A percentile compares a stretch with the other conserved stretches of the same genome.
Conservation (phyloP, 2,797 vertebrate genomes). For the Sebastes trivittatus region DNA sequence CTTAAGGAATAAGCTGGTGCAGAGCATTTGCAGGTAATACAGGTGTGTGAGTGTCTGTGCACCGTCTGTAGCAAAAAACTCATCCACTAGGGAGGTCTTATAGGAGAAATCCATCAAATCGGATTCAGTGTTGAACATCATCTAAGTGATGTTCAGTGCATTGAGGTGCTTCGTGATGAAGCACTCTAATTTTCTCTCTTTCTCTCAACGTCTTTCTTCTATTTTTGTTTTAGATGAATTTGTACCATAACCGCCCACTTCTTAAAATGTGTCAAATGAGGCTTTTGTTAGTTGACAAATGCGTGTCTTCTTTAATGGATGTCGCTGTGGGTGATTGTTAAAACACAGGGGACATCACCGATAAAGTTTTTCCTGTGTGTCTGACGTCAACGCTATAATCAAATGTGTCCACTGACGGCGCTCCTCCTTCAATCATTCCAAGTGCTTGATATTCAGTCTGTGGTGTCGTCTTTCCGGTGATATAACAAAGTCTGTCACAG, state of each 20-base stretch:
- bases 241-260: neutral
- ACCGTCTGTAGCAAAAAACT: slow-evolving; percentile 2
- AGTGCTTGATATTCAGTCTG: slow-evolving; percentile 37
- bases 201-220: neutral
- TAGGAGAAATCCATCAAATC: slow-evolving; percentile 12
- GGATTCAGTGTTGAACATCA: neutral
- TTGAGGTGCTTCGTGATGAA: slow-evolving; percentile 3
- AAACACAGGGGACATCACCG: neutral
- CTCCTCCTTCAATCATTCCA: slow-evolving; percentile 22
- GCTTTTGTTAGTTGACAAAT: neutral
- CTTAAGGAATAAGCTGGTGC: slow-evolving; percentile 15
- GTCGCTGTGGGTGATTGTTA: neutral
- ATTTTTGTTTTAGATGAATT: neutral
- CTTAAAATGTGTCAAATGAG: neutral
- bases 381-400: slow-evolving; percentile 17
- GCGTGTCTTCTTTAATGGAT: neutral
- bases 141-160: neutral
- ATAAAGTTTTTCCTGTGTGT: neutral
- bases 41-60: slow-evolving; percentile 27
- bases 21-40: slow-evolving; percentile 35
- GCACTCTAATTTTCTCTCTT: neutral
- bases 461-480: slow-evolving; percentile 52
- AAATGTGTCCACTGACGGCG: slow-evolving; percentile 18
- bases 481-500: slow-evolving; percentile 47
- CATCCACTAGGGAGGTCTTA: slow-evolving; percentile 17